These are phyloP conservation scores for Lithobates sylvaticus DNA, from an alignment of 2,797 vertebrate species.

Conservation along the genomic window DNA sequence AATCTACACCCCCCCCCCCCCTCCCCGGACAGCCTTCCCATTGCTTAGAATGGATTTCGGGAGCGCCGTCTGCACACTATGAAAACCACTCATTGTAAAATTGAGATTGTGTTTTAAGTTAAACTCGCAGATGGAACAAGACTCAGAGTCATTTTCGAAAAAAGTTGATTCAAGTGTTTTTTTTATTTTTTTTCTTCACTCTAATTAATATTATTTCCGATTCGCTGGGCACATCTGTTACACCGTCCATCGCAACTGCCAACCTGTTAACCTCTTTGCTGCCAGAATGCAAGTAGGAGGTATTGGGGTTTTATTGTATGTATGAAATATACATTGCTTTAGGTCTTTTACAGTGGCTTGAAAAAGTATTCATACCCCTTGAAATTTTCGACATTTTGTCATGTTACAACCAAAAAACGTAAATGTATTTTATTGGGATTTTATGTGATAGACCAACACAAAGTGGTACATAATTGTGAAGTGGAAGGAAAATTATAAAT, in stretches of 20 bases:
- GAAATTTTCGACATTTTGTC: too few species aligned
- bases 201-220: slow-evolving; percentile 46
- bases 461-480: too few species aligned
- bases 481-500: too few species aligned
- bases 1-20: background rate
- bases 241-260: background rate
- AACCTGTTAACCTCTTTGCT: slow-evolving; percentile 1
- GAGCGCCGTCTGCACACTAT: background rate
- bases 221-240: slow-evolving; percentile 40
- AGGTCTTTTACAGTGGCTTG: too few species aligned
- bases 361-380: too few species aligned
- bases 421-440: too few species aligned
- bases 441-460: too few species aligned
- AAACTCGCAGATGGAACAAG: slow-evolving; percentile 20
- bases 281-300: background rate
- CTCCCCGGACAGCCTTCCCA: background rate
- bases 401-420: too few species aligned
- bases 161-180: slow-evolving; percentile 32
- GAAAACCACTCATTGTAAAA: slow-evolving; percentile 37
- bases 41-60: background rate
- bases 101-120: slow-evolving; percentile 38
- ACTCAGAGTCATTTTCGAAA: slow-evolving; percentile 27
- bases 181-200: slow-evolving; percentile 15
- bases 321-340: background rate
- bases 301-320: background rate